A percentile compares a stretch with the other conserved stretches of the same genome.
Evolutionary conservation across 1,140 invertebrate species (phyloP).

Genomic region (Zaprionus ornatus): DNA sequence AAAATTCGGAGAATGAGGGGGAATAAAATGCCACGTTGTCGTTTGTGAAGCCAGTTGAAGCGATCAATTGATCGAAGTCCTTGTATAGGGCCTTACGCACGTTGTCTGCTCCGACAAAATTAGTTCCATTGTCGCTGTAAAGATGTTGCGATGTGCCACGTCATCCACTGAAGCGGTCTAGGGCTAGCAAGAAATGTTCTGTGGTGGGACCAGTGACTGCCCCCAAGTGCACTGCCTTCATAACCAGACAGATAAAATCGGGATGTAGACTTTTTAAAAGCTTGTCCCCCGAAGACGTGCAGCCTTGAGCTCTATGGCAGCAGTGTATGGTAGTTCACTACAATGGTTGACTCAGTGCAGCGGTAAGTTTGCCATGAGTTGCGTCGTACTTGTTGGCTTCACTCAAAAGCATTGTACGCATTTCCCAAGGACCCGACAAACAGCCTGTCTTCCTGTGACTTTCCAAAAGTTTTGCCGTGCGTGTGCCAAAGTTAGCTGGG

Average conservation of each 20-base stretch:
- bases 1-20: too few species aligned
- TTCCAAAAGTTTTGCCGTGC: too few species aligned
- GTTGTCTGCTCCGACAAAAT: too few species aligned
- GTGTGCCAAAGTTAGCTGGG: too few species aligned
- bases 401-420: too few species aligned
- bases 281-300: background rate
- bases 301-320: too few species aligned
- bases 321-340: background rate
- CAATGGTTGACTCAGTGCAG: background rate
- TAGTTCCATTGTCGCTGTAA: background rate
- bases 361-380: background rate
- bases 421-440: too few species aligned
- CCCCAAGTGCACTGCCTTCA: background rate
- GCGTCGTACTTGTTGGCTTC: background rate
- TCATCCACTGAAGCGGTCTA: background rate
- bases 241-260: slow-evolving; percentile 16
- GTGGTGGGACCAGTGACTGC: background rate
- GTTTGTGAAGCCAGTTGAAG: too few species aligned
- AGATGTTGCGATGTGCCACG: background rate
- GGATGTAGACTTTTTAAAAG: slow-evolving; percentile 8
- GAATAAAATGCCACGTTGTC: too few species aligned
- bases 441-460: too few species aligned
- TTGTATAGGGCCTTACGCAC: too few species aligned
- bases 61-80: too few species aligned
- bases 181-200: background rate